A percentile compares a stretch with the other conserved stretches of the same genome.
Evolutionary conservation across 2,797 vertebrate genomes (phyloP).

Genomic region (Anguilla megastoma): DNA sequence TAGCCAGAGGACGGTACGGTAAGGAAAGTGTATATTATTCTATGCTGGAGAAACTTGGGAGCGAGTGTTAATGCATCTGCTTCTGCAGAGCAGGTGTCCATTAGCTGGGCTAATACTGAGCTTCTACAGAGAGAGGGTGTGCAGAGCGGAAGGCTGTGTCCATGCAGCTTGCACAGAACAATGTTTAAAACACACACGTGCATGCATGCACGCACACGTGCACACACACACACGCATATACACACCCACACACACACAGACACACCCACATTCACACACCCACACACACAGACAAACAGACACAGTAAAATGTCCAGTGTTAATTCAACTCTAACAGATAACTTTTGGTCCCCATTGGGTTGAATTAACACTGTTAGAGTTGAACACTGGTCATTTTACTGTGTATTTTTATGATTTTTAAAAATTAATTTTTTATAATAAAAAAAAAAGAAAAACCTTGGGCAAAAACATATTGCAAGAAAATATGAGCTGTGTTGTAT

Average conservation of each 20-base stretch:
- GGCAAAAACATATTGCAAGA: background rate
- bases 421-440: too few species aligned
- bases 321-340: too few species aligned
- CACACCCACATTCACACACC: background rate
- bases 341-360: too few species aligned
- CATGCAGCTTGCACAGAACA: background rate
- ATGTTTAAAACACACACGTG: too few species aligned
- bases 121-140: background rate
- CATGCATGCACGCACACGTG: too few species aligned
- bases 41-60: background rate
- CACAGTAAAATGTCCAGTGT: background rate
- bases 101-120: background rate
- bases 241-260: background rate
- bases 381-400: too few species aligned
- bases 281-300: background rate
- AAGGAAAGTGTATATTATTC: background rate
- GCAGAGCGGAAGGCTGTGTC: background rate
- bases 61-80: background rate
- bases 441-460: background rate
- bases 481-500: background rate
- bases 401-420: too few species aligned
- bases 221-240: too few species aligned
- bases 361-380: too few species aligned
- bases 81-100: background rate
- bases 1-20: background rate